phyloP scores from a whole-genome alignment of 2,888 invertebrate genomes.

The Zhengitettix transpicula region DNA sequence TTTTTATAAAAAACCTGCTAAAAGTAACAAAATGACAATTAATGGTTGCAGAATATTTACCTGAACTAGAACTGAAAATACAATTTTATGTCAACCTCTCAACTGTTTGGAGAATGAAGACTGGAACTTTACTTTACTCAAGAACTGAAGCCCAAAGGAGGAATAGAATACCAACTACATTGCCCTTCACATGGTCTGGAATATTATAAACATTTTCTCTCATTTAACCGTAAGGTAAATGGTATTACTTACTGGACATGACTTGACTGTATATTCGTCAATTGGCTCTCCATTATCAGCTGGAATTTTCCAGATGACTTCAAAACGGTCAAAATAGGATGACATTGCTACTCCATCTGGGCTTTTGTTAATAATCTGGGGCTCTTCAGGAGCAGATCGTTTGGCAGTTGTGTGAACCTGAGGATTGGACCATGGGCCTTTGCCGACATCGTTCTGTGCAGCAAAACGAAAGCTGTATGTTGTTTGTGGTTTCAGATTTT shows the following conservation, averaged over 20 bases:
- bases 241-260: slow-evolving; percentile 51
- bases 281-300: slow-evolving; percentile 82
- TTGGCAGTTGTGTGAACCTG: slow-evolving; percentile 54
- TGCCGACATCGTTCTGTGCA: slow-evolving; percentile 68
- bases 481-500: slow-evolving; percentile 58
- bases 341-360: slow-evolving; percentile 31
- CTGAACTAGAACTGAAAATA: too few relatives aligned
- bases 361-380: slow-evolving; percentile 35
- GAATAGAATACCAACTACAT: too few relatives aligned
- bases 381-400: slow-evolving; percentile 58
- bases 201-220: not conserved
- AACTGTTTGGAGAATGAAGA: too few relatives aligned
- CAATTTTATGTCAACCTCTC: too few relatives aligned
- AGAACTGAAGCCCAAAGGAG: too few relatives aligned
- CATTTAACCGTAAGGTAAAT: too few relatives aligned
- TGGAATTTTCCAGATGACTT: slow-evolving; percentile 70
- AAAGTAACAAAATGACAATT: too few relatives aligned
- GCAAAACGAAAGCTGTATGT: slow-evolving; percentile 71
- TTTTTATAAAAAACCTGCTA: too few relatives aligned
- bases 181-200: too few relatives aligned
- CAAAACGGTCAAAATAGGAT: slow-evolving; percentile 59
- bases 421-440: slow-evolving; percentile 53
- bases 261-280: slow-evolving; percentile 61
- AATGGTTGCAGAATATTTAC: too few relatives aligned
- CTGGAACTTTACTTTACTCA: too few relatives aligned